Base-by-base conservation (phyloP, 2,888 invertebrate species). In the Sarcophaga rosellei region DNA sequence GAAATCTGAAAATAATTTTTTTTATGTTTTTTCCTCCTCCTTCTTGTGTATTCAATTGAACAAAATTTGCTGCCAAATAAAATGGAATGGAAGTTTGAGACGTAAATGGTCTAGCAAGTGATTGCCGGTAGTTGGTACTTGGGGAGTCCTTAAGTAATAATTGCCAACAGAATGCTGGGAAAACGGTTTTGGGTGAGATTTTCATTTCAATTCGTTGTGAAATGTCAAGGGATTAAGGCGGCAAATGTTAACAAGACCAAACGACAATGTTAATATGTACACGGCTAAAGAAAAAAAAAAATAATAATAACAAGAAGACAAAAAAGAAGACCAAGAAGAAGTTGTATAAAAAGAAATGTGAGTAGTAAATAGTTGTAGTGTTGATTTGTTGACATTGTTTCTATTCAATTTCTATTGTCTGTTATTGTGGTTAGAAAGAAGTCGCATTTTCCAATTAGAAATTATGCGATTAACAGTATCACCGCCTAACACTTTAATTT, bases 61-160 rank as follows among this genome's bases (percentile, higher is more conserved):
- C 15, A 53, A 53, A 53, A 53, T 53, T 53, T 53, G 53, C 17
- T 53, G 53, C 12, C 53, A 53, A 53, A 53, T 15, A 53, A 53
- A 15, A 53, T 15, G 17, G 1, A 53, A 53, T 53, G 35, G 10
- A 35, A 35, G 3, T 53, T 53, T 15, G 17, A 53, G 17, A 17
- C 53, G 4, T 35, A 35, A 53, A 53, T 4, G 17, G 15, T 4
- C 4, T 53, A 15, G 17, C 53, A 53, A 53, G 12, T 53, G 53
- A 53, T 53, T 1, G 53, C 57, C 53, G 74, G 80, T 35, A 35
- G 35, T 86, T 86, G 84, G 83, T 66, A 78, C 77, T 81, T 73
- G 74, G 86, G 81, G 84, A 78, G 81, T 77, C 86, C 86, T 86
- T 84, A 81, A 84, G 66, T 70, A 78, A 78, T 81, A 78, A 84